Conservation (phyloP, 2,797 vertebrate genomes). For the Oreonectes daqikongensis region DNA sequence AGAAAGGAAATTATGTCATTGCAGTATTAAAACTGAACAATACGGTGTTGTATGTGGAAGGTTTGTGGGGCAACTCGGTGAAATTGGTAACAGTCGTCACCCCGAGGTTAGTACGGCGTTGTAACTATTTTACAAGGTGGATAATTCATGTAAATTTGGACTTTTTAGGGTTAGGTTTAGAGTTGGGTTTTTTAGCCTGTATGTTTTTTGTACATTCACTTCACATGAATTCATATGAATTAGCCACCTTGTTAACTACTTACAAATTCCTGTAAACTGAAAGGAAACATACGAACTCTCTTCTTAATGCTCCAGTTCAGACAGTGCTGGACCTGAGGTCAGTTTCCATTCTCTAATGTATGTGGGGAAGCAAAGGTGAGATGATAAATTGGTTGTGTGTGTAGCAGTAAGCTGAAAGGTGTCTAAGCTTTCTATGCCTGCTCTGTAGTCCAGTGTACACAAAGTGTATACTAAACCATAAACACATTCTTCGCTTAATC, state of each 20-base stretch:
- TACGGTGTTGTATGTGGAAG: neutral
- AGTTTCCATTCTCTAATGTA: constrained; percentile 39
- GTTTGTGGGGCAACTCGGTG: neutral
- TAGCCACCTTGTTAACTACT: no score
- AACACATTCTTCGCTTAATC: neutral
- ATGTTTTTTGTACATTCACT: no score
- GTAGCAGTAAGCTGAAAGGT: neutral
- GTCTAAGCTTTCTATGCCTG: neutral
- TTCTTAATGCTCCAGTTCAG: constrained; percentile 5
- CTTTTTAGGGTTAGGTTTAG: no score
- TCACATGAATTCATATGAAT: no score
- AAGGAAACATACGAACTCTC: constrained; percentile 47
- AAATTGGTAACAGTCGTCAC: constrained; percentile 3
- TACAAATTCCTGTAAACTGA: neutral
- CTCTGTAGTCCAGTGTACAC: neutral
- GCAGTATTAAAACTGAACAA: constrained; percentile 1
- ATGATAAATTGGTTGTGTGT: neutral
- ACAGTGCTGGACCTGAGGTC: constrained; percentile 34
- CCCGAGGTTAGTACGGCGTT: neutral
- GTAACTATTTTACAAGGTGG: neutral
- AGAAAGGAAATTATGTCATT: constrained; percentile 22
- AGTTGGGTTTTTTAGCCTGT: no score
- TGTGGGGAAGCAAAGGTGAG: constrained; percentile 12
- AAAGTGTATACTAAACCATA: neutral
- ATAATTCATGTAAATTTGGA: no score